Conservation (phyloP, 35 echinoderm and acorn worm genomes). For the Acanthaster planci region DNA sequence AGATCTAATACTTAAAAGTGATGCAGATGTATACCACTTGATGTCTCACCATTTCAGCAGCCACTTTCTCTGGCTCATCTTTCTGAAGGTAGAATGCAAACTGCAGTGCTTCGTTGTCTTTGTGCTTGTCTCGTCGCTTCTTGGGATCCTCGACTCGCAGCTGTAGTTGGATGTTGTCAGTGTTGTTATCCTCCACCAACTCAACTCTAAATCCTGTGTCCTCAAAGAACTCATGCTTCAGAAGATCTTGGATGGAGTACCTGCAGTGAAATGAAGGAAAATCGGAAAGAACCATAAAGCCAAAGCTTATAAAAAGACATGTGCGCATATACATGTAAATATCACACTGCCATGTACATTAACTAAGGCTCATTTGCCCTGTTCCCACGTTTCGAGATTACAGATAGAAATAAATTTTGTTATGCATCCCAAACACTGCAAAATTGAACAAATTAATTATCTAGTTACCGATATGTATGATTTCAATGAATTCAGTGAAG, state of each 20-base stretch:
- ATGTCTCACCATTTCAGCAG: constrained; percentile 91
- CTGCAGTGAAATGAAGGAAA: constrained; percentile 39
- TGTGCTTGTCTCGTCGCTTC: constrained; percentile 95
- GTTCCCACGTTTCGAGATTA: too few relatives aligned
- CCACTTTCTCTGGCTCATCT: constrained; percentile 95
- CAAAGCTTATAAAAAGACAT: not conserved
- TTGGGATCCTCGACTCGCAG: constrained; percentile 94
- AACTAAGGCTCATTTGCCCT: too few relatives aligned
- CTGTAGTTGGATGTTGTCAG: constrained; percentile 79
- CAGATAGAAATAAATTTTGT: too few relatives aligned
- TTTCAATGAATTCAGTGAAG: too few relatives aligned
- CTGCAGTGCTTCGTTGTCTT: constrained; percentile 96
- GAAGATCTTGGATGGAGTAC: constrained; percentile 76
- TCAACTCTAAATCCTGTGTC: constrained; percentile 98
- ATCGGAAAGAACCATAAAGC: not conserved
- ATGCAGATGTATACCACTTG: too few relatives aligned
- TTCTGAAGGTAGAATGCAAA: constrained; percentile 93
- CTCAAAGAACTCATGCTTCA: constrained; percentile 97
- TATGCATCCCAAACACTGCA: too few relatives aligned
- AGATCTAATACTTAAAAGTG: too few relatives aligned
- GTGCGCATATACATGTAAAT: too few relatives aligned
- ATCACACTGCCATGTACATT: too few relatives aligned
- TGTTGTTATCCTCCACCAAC: constrained; percentile 80
- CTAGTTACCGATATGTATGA: too few relatives aligned
- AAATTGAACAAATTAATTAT: too few relatives aligned